Evolutionary conservation across 2,888 invertebrate genomes (phyloP), one percentile per base, ranked within the genome.

Genomic region (Lottia scabra): DNA sequence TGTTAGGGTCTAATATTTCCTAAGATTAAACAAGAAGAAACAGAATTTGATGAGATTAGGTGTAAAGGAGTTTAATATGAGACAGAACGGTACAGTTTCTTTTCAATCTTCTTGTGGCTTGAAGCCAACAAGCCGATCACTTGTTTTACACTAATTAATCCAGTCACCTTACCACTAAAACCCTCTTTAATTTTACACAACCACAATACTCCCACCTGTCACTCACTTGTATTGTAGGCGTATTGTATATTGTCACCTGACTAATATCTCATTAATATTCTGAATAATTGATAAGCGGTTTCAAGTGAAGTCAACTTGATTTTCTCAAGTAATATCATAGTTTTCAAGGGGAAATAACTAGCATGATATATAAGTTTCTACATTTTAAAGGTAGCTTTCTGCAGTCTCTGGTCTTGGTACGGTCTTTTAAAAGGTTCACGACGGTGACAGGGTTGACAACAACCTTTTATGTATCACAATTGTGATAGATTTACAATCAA

Each of bases 121-220:
- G 19, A 56, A 56, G 56, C 56, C 56, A 56, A 56, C 56, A 56
- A 56, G 56, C 56, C 56, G 56, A 56, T 56, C 56, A 56, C 56
- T 23, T 56, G 56, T 56, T 56, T 56, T 56, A 56, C 56, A 56
- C 56, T 56, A 56, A 56, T 56, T 56, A 56, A 56, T 56, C 56
- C 56, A 19, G 56, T 56, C 56, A 56, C 23, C 56, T 56, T 23
- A 56, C 56, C 19, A 19, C 56, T 23, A 23, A 23, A 23, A 56
- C 19, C 56, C 10, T 23, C 56, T 23, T 56, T 56, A 23, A 56
- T 23, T 23, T 23, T 23, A 19, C 23, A 19, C 19, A 23, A 3
- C 23, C 23, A 12, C 12, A 23, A 15, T 15, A 56, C 56, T 56
- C 56, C 56, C 56, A 19, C 56, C 23, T 56, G 56, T 56, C 56